Percentiles rank a stretch among this genome's conserved stretches.
Evolutionary conservation across 2,113 vertebrate species (phyloP).

Genomic region (Hyaena hyaena): DNA sequence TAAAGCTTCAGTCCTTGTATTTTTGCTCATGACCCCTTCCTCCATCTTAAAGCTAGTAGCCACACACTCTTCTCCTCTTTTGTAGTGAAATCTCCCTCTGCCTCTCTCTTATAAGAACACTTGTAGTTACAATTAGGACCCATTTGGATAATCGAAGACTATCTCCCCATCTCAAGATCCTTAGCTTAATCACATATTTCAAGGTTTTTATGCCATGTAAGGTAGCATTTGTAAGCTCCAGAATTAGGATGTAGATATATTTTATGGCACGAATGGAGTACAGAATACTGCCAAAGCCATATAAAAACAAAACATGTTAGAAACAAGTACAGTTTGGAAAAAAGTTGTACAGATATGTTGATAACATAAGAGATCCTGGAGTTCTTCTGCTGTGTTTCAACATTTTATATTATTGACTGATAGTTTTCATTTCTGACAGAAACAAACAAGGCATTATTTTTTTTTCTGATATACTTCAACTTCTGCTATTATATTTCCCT

Average conservation of each 20-base stretch:
- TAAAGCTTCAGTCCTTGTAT: not conserved
- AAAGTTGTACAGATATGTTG: not conserved
- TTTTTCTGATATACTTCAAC: not conserved
- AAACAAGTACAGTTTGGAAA: conserved; percentile 17
- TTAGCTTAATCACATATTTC: conserved; percentile 13
- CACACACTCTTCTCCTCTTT: not conserved
- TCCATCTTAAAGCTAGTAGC: not conserved
- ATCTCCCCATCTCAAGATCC: not conserved
- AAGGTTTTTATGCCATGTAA: not conserved
- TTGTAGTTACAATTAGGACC: not conserved
- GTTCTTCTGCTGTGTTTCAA: not conserved
- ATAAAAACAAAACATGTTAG: conserved; percentile 46
- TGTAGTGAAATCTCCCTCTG: not conserved
- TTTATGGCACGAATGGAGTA: conserved; percentile 2
- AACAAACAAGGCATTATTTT: not conserved
- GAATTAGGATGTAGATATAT: conserved; percentile 13
- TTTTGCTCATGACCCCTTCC: not conserved
- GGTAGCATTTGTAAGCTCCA: not conserved
- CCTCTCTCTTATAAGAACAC: not conserved
- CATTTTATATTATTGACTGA: conserved; percentile 38
- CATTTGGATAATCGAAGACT: not conserved
- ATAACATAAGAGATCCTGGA: not conserved
- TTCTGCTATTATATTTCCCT: conserved; percentile 18
- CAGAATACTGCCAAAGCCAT: not conserved
- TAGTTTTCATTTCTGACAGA: not conserved